Evolutionary conservation across 2,797 vertebrate species (phyloP), one percentile per base, ranked within the genome.

Genomic region (Lacerta bilineata): DNA sequence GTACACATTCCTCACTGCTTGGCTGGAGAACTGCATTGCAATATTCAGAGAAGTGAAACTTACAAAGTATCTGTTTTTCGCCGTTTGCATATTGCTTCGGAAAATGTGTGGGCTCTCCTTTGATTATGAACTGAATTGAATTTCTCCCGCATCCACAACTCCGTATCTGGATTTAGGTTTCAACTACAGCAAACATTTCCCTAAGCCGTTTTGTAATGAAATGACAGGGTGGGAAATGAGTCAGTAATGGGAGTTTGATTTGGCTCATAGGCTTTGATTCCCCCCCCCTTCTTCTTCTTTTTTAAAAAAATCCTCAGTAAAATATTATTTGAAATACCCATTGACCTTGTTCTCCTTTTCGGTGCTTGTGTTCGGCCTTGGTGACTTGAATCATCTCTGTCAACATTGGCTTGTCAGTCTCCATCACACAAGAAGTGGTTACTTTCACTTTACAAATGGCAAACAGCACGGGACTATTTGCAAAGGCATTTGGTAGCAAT

Each of bases 251-350:
- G 36, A 46, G 46, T 68, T 85, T 8, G 4, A 64, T 64, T 66
- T 15, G 39, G 36, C 59, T 11, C 17, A 41, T 33, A 43, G 15
- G 3, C 23, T 27, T 82, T 25, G 71, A 75, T 74, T 80, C n/a
- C n/a, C 18, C 46, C 46, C 10, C 10, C 46, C 11, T 33, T 2
- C 43, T 46, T 43, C 43, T 43, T 43, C 1, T 50, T 41, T 75
- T 64, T 20, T 74, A 66, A 68, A 61, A 72, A 39, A 46, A 46
- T 11, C 1, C 46, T 82, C 23, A 33, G 29, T 82, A 64, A 66
- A 87, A 75, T 46, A 82, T 87, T 75, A 69, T 27, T 71, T 81
- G 20, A 85, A 87, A 55, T 82, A 25, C 71, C 80, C 25, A n/a
- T 75, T 75, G 86, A 82, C 39, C 39, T 64, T 18, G 4, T 61